Base-by-base conservation (phyloP, 2,888 invertebrate species). In the Thereva unica region DNA sequence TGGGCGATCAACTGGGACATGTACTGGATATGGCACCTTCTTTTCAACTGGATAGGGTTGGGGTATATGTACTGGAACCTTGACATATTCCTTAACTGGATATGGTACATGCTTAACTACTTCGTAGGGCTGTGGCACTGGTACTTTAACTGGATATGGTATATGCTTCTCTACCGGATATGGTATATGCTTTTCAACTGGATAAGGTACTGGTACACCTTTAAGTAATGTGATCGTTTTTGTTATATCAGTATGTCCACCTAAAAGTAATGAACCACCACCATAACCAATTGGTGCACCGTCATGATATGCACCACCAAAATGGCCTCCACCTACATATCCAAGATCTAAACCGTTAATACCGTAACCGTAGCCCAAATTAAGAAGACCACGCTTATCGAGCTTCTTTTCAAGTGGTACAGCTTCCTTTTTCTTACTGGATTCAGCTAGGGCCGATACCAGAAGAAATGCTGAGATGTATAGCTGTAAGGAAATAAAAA, bases 311-410 rank as follows among this genome's bases (percentile, higher is more conserved):
- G 85, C 85, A 56, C 85, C 84, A 64, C 81, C 64, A 5, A 85
- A 85, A 59, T 79, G 74, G 70, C 86, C 85, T 41, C 86, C 86
- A 64, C 89, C 89, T 73, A 89, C 83, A 78, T 89, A 88, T 57
- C 91, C 91, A 71, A 90, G 80, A 76, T 90, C 90, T 71, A 89
- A 85, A 72, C 90, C 91, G 75, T 87, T 86, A 76, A 86, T 84
- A 68, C 90, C 90, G 79, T 92, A 91, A 64, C 92, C 92, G 75
- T 91, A 91, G 73, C 91, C 92, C 77, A 91, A 84, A 77, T 89
- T 87, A 68, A 90, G 83, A 74, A 92, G 85, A 72, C 92, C 92
- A 73, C 92, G 89, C 82, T 92, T 92, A 82, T 90, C 90, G 79
- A 90, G 85, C 80, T 91, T 91, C 84, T 92, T 90, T 71, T 89